Evolutionary conservation across 2,797 vertebrate genomes (phyloP), one percentile per base, ranked within the genome.

Genomic region (Cygnus olor): DNA sequence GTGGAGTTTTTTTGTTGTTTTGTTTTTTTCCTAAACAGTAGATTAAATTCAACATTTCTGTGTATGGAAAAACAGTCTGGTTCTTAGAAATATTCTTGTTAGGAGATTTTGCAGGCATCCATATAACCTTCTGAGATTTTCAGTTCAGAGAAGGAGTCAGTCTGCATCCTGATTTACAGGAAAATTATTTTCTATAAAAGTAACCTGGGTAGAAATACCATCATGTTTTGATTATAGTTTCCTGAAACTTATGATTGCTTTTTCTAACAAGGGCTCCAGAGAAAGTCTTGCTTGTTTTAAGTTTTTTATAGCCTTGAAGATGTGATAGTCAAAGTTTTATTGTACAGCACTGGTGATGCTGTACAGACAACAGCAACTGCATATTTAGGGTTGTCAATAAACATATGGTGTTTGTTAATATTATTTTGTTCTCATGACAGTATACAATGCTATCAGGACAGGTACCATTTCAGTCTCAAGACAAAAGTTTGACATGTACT

Each of bases 401-500:
- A 66, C 78, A 45, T 15, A 4, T n/a, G 57, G 24, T 93, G 56
- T 88, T 92, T 47, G 53, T 80, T 96, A 92, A 93, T 81, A 28
- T 34, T 90, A 1, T 90, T 94, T 94, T 96, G 77, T 89, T 91
- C 56, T 91, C 47, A 14, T 60, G 64, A 25, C 96, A 99, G 99
- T 99, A 99, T 97, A 99, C 99, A 25, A 99, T 99, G 99, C 97
- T 99, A 54, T 99, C 99, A 7, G 99, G 99, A 71, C 99, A 99
- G 97, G 99, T 99, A 83, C 99, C 99, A 25, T 99, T 99, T 97
- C 99, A 99, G 80, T 99, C 99, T 96, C 98, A 99, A 95, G 99
- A 98, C 97, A 99, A 98, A 98, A 99, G 98, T 96, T 97, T 99
- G 92, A 99, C 98, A 0, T 99, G 98, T 96, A 99, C 99, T 93